Conservation (phyloP, 2,113 vertebrate species). For the Deroptyus accipitrinus region DNA sequence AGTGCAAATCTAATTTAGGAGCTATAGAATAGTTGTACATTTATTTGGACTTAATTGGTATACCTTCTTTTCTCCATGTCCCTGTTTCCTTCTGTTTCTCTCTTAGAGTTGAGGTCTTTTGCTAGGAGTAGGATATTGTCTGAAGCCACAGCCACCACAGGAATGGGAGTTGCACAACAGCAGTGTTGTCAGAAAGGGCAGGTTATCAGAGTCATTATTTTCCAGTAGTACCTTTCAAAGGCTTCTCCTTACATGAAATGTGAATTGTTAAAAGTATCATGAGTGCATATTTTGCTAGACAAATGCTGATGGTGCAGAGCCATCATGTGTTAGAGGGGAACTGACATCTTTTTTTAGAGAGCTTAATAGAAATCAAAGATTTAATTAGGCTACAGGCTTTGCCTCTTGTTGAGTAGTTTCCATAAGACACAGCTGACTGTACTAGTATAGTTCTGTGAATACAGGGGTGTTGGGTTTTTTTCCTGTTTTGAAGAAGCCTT, state of each 20-base stretch:
- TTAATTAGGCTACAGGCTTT: background rate
- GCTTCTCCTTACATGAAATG: background rate
- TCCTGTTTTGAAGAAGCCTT: background rate
- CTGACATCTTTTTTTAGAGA: background rate
- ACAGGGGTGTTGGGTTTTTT: background rate
- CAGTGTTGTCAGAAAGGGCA: background rate
- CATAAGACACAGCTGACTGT: background rate
- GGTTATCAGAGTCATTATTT: background rate
- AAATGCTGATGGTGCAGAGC: background rate
- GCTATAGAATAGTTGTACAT: rapidly evolving
- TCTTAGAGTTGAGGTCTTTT: rapidly evolving
- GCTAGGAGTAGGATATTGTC: background rate
- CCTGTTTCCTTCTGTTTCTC: background rate
- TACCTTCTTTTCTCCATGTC: background rate
- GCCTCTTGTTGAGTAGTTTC: background rate
- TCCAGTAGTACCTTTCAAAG: background rate
- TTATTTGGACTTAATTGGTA: rapidly evolving
- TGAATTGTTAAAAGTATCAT: background rate
- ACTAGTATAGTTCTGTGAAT: rapidly evolving
- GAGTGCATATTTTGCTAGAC: background rate
- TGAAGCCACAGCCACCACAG: background rate
- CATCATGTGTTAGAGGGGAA: too few species aligned
- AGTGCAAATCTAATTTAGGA: background rate
- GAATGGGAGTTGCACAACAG: background rate
- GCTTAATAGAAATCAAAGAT: background rate